Evolutionary conservation across 2,113 vertebrate species (phyloP), one percentile per base, ranked within the genome.

Genomic region (Isichthys henryi): DNA sequence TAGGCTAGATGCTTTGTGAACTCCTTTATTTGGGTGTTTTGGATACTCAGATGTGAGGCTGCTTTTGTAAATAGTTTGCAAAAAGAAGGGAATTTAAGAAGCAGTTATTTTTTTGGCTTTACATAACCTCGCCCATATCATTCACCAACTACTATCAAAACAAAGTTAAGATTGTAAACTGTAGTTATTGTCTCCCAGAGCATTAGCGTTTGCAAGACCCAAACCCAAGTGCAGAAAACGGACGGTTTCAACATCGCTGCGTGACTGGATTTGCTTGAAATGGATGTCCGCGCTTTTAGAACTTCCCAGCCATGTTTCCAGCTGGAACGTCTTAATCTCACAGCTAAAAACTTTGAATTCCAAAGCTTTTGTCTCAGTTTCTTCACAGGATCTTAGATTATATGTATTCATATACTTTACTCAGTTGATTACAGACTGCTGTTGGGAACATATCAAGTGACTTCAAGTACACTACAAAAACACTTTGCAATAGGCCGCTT

Each of bases 191-290:
- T 95, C 94, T 95, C 95, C 94, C 93, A 92, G 93, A 93, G 92
- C 93, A 94, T 95, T 95, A 94, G 92, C 94, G 94, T 94, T 95
- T 94, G 94, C 94, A 95, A 94, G 94, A 95, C 94, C 94, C 95
- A 96, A 95, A 95, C 94, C 91, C 93, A 92, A 95, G 94, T 93
- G 92, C 94, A 93, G 88, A 93, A 93, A 92, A 88, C 85, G 91
- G 93, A 94, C 92, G 90, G 89, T 90, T 88, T 90, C 90, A 93
- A 94, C 91, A 93, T 91, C 88, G 89, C 90, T 89, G 93, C 90
- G 86, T 95, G 93, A 95, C 92, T 93, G 93, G 94, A 94, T 95
- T 95, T 94, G 92, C 88, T 93, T 93, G 92, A 95, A 95, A 94
- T 93, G 92, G 89, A 94, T 92, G 91, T 92, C 90, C 92, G 88